These are phyloP conservation scores for Biston betularia DNA, from an alignment of 2,888 invertebrate genomes.

Conservation along the genomic window DNA sequence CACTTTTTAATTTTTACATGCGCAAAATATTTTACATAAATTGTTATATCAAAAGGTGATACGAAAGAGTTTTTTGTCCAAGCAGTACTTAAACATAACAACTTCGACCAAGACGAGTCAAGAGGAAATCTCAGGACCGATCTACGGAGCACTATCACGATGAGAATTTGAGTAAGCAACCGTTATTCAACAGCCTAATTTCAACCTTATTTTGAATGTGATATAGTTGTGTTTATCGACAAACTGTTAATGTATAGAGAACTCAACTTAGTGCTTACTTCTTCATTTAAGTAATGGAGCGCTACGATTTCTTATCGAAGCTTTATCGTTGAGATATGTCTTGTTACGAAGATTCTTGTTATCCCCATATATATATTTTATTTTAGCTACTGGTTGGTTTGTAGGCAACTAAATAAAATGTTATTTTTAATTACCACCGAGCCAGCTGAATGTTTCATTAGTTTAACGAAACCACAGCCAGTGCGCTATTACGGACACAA, in stretches of 20 bases:
- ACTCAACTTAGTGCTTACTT: constrained; percentile 39
- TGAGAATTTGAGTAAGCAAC: constrained; percentile 49
- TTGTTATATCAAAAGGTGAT: not conserved
- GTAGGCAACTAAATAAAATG: constrained; percentile 20
- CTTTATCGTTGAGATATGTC: constrained; percentile 22
- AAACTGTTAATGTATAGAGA: constrained; percentile 20
- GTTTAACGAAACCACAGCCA: constrained; percentile 38
- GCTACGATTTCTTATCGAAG: constrained; percentile 41
- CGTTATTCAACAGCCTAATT: constrained; percentile 41
- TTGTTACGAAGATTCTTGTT: not conserved
- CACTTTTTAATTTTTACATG: too few relatives aligned
- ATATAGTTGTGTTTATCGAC: constrained; percentile 22
- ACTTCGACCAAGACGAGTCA: constrained; percentile 45
- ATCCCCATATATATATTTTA: too few relatives aligned
- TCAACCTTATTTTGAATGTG: constrained; percentile 23
- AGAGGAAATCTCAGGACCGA: constrained; percentile 54
- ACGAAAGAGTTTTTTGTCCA: not conserved
- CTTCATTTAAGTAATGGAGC: constrained; percentile 45
- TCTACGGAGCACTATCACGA: constrained; percentile 52
- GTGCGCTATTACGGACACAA: constrained; percentile 38
- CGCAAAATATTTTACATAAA: not conserved
- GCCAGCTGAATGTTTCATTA: constrained; percentile 21
- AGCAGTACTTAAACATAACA: constrained; percentile 42
- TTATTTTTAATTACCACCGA: constrained; percentile 18
- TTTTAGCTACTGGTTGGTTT: too few relatives aligned